Evolutionary conservation across 2,797 vertebrate genomes (phyloP).

Genomic region (Sandelia bainsii): DNA sequence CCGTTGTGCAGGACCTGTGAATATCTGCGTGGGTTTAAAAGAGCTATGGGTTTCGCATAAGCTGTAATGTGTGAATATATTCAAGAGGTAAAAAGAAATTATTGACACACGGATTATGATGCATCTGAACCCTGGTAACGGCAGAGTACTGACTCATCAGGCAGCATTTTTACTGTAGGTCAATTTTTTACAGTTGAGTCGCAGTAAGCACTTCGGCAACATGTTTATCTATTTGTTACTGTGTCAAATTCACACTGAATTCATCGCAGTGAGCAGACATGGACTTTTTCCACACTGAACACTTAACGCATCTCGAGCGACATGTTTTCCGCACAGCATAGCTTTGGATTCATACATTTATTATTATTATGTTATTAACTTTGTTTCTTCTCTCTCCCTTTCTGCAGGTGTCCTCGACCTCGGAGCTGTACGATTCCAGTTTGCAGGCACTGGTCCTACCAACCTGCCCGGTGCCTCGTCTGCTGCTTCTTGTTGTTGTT

Average conservation of each 20-base stretch:
- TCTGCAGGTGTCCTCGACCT: no score
- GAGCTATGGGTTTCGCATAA: background rate
- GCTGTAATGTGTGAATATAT: background rate
- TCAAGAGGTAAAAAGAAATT: background rate
- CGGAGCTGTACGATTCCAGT: no score
- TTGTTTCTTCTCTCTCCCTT: no score
- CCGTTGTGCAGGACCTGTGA: background rate
- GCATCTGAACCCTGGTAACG: background rate
- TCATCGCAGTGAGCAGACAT: background rate
- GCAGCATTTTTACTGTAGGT: background rate
- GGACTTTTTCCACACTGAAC: background rate
- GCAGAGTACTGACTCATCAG: background rate
- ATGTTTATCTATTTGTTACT: background rate
- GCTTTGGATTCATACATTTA: slow-evolving; percentile 18
- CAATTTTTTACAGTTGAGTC: background rate
- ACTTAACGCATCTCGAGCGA: background rate
- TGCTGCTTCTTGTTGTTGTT: no score
- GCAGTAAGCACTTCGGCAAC: background rate
- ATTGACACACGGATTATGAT: background rate
- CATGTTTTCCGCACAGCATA: background rate
- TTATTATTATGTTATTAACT: no score
- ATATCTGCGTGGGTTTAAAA: background rate
- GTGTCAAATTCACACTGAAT: slow-evolving; percentile 2
- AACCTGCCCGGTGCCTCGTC: no score
- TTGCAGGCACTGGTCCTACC: no score